These are phyloP conservation scores for Drosophila baimaii DNA, from an alignment of 1,140 invertebrate genomes.

Conservation along the genomic window DNA sequence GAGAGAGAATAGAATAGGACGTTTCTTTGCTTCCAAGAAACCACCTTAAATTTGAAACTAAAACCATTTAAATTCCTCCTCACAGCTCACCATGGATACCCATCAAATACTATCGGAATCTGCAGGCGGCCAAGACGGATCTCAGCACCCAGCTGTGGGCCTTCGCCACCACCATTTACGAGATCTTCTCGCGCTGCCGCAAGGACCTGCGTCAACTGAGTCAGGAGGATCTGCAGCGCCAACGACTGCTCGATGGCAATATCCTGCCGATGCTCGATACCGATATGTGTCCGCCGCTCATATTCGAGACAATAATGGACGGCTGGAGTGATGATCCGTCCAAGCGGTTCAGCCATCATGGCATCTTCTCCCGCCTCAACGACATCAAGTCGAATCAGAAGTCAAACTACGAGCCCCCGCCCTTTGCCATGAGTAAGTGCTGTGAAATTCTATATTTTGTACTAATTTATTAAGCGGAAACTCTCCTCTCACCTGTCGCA, in stretches of 20 bases:
- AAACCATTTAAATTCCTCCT: no score
- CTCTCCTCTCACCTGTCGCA: not conserved
- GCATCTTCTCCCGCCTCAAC: slow-evolving; percentile 71
- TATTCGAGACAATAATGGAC: slow-evolving; percentile 91
- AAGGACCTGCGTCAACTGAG: slow-evolving; percentile 50
- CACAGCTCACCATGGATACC: slow-evolving; percentile 93
- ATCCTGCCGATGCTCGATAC: slow-evolving; percentile 88
- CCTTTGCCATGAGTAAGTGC: slow-evolving; percentile 33
- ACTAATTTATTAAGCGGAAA: no score
- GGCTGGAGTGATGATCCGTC: slow-evolving; percentile 93
- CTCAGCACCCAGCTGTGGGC: slow-evolving; percentile 93
- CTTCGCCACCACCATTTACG: slow-evolving; percentile 94
- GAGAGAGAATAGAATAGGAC: no score
- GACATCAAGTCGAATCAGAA: slow-evolving; percentile 32
- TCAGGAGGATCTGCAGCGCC: slow-evolving; percentile 45
- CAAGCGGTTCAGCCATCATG: slow-evolving; percentile 89
- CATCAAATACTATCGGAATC: slow-evolving; percentile 90
- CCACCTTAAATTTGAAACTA: no score
- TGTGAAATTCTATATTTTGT: not conserved
- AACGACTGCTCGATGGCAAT: slow-evolving; percentile 80
- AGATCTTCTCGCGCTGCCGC: slow-evolving; percentile 93
- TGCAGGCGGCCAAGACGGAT: slow-evolving; percentile 87
- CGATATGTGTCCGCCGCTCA: slow-evolving; percentile 89
- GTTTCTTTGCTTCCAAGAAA: no score
- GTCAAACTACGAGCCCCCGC: slow-evolving; percentile 32